Evolutionary conservation across 2,888 invertebrate species (phyloP).

Genomic region (Chloromyia formosa): DNA sequence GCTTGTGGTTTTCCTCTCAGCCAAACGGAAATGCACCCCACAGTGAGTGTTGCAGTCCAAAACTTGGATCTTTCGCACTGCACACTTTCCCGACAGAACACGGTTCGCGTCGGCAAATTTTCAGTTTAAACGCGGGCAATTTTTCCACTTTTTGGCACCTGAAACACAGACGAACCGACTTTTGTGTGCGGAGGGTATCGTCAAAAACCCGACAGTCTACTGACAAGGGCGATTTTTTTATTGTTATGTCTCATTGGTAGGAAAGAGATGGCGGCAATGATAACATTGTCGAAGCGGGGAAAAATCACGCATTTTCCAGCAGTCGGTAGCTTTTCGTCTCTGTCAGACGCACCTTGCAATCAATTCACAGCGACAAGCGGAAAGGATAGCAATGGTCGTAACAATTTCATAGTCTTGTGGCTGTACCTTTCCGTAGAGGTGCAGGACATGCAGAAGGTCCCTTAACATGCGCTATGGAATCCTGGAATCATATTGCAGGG

Average conservation of each 20-base stretch:
- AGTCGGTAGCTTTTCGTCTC: slow-evolving; percentile 18
- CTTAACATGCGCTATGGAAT: slow-evolving; percentile 14
- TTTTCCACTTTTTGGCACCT: slow-evolving; percentile 10
- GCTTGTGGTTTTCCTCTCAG: slow-evolving; percentile 1
- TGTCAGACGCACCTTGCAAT: slow-evolving; percentile 16
- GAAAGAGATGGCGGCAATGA: slow-evolving; percentile 20
- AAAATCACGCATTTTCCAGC: slow-evolving; percentile 25
- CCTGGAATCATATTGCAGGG: slow-evolving; percentile 21
- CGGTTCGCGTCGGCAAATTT: not conserved
- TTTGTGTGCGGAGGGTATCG: slow-evolving; percentile 42
- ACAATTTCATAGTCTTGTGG: slow-evolving; percentile 5
- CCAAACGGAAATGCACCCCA: slow-evolving; percentile 39
- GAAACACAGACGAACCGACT: slow-evolving; percentile 33
- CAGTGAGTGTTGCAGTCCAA: not conserved
- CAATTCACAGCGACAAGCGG: slow-evolving; percentile 22
- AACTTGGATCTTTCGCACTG: not conserved
- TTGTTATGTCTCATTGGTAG: slow-evolving; percentile 6
- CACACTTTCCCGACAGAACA: not conserved
- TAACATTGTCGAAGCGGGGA: slow-evolving; percentile 12
- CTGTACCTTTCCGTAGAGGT: not conserved
- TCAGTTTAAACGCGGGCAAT: not conserved
- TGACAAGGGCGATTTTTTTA: slow-evolving; percentile 35
- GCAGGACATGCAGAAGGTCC: slow-evolving; percentile 21
- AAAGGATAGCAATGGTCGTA: slow-evolving; percentile 15
- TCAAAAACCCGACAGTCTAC: slow-evolving; percentile 46